Conservation (phyloP, 2,797 vertebrate species). For the Manis pentadactyla region DNA sequence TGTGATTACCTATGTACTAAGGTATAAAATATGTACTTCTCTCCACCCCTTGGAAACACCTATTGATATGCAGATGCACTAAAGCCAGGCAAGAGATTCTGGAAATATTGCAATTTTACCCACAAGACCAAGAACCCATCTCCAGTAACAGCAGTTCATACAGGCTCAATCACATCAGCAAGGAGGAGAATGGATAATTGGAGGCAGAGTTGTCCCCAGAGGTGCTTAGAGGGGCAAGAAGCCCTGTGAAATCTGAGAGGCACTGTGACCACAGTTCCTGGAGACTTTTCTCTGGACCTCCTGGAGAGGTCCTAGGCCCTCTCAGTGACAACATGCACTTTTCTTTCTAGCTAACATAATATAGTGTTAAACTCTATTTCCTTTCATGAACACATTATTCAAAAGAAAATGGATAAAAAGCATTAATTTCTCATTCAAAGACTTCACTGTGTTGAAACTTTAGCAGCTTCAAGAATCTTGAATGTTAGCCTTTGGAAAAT, state of each 20-base stretch:
- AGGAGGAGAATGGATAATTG: not conserved
- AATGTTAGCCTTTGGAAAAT: slow-evolving; percentile 28
- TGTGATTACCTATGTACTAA: too few species aligned
- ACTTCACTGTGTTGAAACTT: not conserved
- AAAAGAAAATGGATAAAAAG: not conserved
- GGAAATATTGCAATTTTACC: too few species aligned
- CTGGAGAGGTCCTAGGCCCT: not conserved
- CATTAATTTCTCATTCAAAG: not conserved
- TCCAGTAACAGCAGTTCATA: not conserved
- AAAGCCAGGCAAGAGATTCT: too few species aligned
- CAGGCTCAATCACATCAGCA: not conserved
- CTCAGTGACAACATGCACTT: not conserved
- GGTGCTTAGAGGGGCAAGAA: not conserved
- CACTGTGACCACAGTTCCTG: not conserved
- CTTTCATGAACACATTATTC: not conserved
- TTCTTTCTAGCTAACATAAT: not conserved
- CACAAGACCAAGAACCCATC: too few species aligned
- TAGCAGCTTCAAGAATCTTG: not conserved
- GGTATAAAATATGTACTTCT: too few species aligned
- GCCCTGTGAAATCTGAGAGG: not conserved
- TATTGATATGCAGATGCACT: too few species aligned
- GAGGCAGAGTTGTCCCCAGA: not conserved
- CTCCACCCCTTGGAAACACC: too few species aligned
- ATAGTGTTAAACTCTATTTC: not conserved
- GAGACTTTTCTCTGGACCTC: not conserved